phyloP scores from a whole-genome alignment of 2,113 vertebrate genomes.

The Dicentrarchus labrax region DNA sequence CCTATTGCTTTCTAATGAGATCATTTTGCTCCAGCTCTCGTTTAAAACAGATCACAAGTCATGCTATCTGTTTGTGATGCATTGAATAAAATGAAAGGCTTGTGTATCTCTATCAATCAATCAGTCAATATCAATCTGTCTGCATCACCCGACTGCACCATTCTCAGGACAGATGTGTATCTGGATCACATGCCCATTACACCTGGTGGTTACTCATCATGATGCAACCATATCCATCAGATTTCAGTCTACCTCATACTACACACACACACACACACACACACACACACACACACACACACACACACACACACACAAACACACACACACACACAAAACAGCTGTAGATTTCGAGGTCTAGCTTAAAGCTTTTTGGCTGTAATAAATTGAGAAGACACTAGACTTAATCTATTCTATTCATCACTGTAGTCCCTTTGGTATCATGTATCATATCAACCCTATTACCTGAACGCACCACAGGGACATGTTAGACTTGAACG shows the following conservation, averaged over 20 bases:
- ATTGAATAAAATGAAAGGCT: background rate
- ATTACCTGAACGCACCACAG: slow-evolving; percentile 14
- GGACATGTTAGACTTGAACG: background rate
- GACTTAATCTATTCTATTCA: slow-evolving; percentile 21
- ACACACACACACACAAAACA: slow-evolving; percentile 30
- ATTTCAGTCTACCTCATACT: background rate
- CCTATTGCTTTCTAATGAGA: background rate
- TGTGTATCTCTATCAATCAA: slow-evolving; percentile 4
- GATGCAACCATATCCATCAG: slow-evolving; percentile 6
- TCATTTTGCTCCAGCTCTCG: background rate
- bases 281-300: slow-evolving; percentile 21
- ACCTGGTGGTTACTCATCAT: background rate
- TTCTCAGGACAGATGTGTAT: slow-evolving; percentile 16
- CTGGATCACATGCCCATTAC: background rate
- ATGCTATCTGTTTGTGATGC: background rate
- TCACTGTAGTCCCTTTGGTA: slow-evolving; percentile 3
- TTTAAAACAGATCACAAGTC: background rate
- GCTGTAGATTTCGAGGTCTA: background rate
- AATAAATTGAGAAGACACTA: slow-evolving; percentile 31
- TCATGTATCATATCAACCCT: background rate
- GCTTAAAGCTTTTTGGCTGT: background rate
- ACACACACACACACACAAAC: slow-evolving; percentile 24
- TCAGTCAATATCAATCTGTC: slow-evolving; percentile 27
- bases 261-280: background rate
- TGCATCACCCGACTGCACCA: background rate